Conservation (phyloP, 2,888 invertebrate genomes). For the Holacanthella duospinosa region DNA sequence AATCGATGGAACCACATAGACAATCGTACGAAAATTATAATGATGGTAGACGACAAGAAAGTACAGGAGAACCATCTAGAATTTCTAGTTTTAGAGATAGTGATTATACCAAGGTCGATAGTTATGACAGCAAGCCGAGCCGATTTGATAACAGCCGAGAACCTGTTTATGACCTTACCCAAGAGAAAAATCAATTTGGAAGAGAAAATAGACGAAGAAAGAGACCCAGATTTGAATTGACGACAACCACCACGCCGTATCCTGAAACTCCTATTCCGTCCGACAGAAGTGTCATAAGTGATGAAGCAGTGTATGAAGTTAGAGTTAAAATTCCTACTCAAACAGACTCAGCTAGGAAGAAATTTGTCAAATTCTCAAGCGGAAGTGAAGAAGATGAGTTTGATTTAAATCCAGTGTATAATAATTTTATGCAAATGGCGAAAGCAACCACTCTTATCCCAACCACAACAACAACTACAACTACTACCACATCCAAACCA, state of each 20-base stretch:
- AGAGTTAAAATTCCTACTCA: not conserved
- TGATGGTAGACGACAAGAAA: not conserved
- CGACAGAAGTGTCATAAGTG: not conserved
- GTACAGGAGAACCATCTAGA: not conserved
- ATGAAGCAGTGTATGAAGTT: conserved; percentile 9
- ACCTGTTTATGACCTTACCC: not conserved
- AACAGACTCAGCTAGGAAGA: not conserved
- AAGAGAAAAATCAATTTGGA: not conserved
- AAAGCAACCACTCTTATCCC: not conserved
- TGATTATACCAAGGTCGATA: too few relatives aligned
- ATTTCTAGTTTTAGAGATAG: too few relatives aligned
- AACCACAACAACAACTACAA: not conserved
- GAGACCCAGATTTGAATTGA: not conserved
- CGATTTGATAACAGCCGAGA: not conserved
- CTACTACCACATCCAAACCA: conserved; percentile 10
- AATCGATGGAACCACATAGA: not conserved
- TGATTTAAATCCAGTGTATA: conserved; percentile 20
- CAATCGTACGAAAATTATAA: not conserved
- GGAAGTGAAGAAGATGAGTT: conserved; percentile 14
- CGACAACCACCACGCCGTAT: conserved; percentile 6
- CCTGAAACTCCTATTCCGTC: too few relatives aligned
- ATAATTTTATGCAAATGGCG: conserved; percentile 3
- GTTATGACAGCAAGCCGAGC: not conserved
- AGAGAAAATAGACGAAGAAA: not conserved
- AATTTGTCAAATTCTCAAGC: conserved; percentile 4